Base-by-base conservation (phyloP, 2,888 invertebrate species). In the Agrotis clavis region DNA sequence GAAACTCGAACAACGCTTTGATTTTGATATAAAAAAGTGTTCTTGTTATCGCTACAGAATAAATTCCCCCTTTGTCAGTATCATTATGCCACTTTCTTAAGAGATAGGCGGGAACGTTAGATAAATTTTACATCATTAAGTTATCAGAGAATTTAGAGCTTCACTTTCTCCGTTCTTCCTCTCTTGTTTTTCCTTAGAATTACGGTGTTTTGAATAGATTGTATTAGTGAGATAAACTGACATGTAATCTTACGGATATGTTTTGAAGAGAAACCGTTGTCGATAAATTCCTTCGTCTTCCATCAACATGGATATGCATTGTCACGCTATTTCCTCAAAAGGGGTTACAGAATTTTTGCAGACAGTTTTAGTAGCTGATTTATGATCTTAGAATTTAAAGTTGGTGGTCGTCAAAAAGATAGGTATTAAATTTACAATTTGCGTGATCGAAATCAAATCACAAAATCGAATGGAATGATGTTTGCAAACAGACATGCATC, bases 21-120 rank as follows among this genome's bases (percentile, higher is more conserved):
- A 94, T 94, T 95, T 92, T 92, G 89, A 92, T 90, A 91, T 90
- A 91, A 92, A 92, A 93, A 94, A 94, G 90, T 93, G 91, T 89
- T 91, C 92, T 93, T 93, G 92, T 94, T 95, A 94, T 94, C 92
- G 89, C 87, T 88, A 86, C 85, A 87, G 89, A 89, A 90, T 91
- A 90, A 88, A 90, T 90, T 89, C 87, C 79, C 87, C 85, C 88
- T 90, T 91, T 89, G 87, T 89, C 84, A 83, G 84, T 84, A 81
- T 84, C 86, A 89, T 90, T 90, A 89, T 80, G 84, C 81, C 85
- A 89, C 87, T 90, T 90, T 84, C 81, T 75, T 84, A 84, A 81
- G 75, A 81, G 82, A 88, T 85, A 83, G 79, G 74, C 71, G 70
- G 67, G 69, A 70, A 73, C 76, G 76, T 83, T 81, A 83, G 77